phyloP scores from a whole-genome alignment of 1,140 invertebrate genomes.

The Eulimnadia texana region DNA sequence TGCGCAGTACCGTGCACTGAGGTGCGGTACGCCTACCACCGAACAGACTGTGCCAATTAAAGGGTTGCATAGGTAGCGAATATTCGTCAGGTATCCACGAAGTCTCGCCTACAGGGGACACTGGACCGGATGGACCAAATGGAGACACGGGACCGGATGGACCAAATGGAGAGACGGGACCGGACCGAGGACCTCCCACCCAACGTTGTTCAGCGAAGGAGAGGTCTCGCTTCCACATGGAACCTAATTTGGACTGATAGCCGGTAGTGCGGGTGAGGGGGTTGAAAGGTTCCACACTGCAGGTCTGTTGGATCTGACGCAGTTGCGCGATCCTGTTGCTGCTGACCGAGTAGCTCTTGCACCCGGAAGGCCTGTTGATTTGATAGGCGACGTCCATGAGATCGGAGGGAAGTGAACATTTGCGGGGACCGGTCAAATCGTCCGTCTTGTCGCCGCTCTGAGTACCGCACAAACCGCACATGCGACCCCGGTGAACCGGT shows the following conservation, averaged over 20 bases:
- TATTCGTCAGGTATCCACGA: background rate
- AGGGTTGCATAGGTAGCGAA: too few species aligned
- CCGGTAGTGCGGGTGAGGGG: background rate
- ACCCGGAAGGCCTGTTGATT: background rate
- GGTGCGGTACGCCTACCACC: background rate
- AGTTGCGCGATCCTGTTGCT: background rate
- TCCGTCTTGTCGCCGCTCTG: conserved; percentile 14
- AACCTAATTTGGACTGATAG: background rate
- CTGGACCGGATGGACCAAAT: background rate
- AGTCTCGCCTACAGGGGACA: background rate
- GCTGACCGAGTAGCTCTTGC: background rate
- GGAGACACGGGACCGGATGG: background rate
- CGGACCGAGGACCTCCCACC: background rate
- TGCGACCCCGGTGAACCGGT: conserved; percentile 12
- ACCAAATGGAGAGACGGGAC: background rate
- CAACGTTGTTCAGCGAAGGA: conserved; percentile 1
- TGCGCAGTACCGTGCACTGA: conserved; percentile 8
- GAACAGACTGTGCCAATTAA: too few species aligned
- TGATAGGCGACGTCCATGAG: conserved; percentile 14
- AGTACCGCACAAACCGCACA: conserved; percentile 18
- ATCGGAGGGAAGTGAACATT: background rate
- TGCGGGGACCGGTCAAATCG: conserved; percentile 16
- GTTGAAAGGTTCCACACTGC: background rate
- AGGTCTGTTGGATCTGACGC: conserved; percentile 2
- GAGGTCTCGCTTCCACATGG: background rate